Percentiles rank a stretch among this genome's conserved stretches.
These are phyloP conservation scores for Danionella cerebrum DNA, from an alignment of 2,113 vertebrate genomes.

Conservation along the genomic window DNA sequence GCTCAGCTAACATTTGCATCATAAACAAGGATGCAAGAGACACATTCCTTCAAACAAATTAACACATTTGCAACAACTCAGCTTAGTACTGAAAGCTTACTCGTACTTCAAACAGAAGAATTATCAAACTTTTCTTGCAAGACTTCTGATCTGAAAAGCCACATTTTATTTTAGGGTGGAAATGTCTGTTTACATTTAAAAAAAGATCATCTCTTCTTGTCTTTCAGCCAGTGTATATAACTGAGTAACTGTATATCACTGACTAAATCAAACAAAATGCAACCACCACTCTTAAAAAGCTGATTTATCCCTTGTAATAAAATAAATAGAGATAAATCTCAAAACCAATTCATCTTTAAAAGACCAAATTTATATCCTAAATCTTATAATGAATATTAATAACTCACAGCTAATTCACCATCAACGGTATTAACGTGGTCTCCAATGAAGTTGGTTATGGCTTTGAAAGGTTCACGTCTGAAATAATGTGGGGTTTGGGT, in stretches of 20 bases:
- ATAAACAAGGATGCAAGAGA: constrained; percentile 33
- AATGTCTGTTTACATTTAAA: not conserved
- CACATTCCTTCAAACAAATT: not conserved
- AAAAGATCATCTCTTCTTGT: not conserved
- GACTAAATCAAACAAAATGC: not conserved
- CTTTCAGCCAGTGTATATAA: not conserved
- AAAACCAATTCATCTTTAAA: no score
- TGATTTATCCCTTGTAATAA: not conserved
- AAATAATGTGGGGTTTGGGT: constrained; percentile 37
- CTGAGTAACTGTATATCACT: not conserved
- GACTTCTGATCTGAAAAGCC: not conserved
- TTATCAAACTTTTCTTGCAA: no score
- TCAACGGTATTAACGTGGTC: constrained; percentile 36
- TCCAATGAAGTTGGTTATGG: constrained; percentile 38
- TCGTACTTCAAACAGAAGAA: no score
- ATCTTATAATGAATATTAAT: constrained; percentile 20
- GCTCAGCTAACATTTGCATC: constrained; percentile 33
- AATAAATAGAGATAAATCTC: not conserved
- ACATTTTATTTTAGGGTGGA: not conserved
- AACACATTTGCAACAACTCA: not conserved
- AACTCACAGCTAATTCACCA: constrained; percentile 40
- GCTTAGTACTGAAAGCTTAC: no score
- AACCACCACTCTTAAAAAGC: not conserved
- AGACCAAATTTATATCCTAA: constrained; percentile 1
- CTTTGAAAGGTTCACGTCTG: constrained; percentile 31